Conservation (phyloP, 2,797 vertebrate species). For the Syngnathus acus region DNA sequence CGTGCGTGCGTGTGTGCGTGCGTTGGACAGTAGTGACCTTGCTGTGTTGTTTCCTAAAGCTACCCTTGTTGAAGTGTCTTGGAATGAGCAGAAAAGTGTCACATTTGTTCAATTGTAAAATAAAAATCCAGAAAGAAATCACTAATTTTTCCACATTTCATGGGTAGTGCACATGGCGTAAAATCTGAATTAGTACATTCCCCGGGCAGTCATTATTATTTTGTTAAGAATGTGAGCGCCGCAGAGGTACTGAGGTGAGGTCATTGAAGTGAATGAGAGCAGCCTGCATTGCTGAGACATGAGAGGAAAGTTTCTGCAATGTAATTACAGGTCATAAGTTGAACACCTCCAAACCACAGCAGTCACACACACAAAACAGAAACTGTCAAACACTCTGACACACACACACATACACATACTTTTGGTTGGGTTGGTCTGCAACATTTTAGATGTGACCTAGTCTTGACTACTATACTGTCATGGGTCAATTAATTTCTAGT, state of each 20-base stretch:
- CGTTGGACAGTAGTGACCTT: slow-evolving; percentile 37
- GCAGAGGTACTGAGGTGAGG: slow-evolving; percentile 33
- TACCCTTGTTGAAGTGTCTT: not conserved
- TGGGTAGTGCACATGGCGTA: not conserved
- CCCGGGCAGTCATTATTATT: slow-evolving; percentile 33
- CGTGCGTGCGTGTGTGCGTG: slow-evolving; percentile 8
- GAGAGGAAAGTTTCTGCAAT: slow-evolving; percentile 47
- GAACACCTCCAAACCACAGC: slow-evolving; percentile 52
- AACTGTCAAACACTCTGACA: slow-evolving; percentile 48
- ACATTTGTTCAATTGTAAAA: not conserved
- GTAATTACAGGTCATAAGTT: slow-evolving; percentile 72
- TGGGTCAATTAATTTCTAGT: not conserved
- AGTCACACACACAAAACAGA: slow-evolving; percentile 40
- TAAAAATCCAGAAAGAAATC: not conserved
- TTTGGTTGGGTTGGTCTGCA: not conserved
- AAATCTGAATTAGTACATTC: not conserved
- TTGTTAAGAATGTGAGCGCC: slow-evolving; percentile 34
- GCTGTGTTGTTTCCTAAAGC: slow-evolving; percentile 15
- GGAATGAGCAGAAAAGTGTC: not conserved
- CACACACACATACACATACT: slow-evolving; percentile 8
- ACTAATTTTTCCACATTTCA: not conserved
- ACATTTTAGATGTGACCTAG: not conserved
- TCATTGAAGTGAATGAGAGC: slow-evolving; percentile 46
- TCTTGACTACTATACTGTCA: not conserved
- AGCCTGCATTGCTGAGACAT: slow-evolving; percentile 39